Percentiles rank a stretch among this genome's conserved stretches.
These are phyloP conservation scores for Gopherus evgoodei DNA, from an alignment of 2,113 vertebrate species.

Conservation along the genomic window DNA sequence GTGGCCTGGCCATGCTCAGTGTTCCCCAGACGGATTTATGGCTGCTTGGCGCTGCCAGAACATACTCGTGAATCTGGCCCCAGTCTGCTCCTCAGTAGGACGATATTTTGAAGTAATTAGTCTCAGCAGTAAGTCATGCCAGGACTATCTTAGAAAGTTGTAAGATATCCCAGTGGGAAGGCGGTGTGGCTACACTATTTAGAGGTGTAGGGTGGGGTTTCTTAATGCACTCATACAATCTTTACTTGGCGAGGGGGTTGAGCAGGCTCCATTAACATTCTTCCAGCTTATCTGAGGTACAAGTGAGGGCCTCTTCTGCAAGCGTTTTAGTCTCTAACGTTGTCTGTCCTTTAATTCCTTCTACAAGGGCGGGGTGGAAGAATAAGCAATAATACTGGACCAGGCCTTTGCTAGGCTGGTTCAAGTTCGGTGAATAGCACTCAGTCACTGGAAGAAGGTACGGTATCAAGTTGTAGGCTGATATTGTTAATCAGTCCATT, in stretches of 20 bases:
- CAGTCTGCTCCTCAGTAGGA: slow-evolving; percentile 3
- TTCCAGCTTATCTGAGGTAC: background rate
- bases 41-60: background rate
- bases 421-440: background rate
- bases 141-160: background rate
- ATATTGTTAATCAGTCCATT: background rate
- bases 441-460: background rate
- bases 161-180: background rate
- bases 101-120: slow-evolving; percentile 18
- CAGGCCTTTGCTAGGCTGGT: background rate
- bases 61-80: background rate
- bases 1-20: background rate
- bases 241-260: background rate
- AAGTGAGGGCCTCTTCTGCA: background rate
- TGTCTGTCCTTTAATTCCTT: background rate
- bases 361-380: background rate
- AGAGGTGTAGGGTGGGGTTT: background rate
- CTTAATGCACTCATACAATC: background rate
- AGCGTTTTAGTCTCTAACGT: background rate
- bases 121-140: background rate
- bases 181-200: background rate
- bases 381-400: background rate
- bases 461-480: background rate
- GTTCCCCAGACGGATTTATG: background rate
- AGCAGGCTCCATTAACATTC: background rate